Conservation (phyloP, 2,113 vertebrate species). For the Spheniscus mendiculus region DNA sequence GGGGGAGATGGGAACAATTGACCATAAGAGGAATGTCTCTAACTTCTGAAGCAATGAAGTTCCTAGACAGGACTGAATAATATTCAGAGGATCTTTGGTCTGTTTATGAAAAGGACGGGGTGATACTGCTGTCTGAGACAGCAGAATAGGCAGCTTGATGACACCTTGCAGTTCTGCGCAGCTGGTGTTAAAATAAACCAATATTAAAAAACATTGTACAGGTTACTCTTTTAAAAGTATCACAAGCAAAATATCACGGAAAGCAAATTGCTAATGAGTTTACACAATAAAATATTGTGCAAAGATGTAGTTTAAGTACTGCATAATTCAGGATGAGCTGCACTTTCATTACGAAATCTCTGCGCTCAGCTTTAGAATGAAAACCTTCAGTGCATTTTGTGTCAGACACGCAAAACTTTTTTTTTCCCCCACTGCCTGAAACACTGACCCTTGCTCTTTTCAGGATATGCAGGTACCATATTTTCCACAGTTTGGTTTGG, state of each 20-base stretch:
- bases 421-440: not conserved
- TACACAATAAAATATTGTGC: not conserved
- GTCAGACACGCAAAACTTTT: not conserved
- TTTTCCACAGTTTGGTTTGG: not conserved
- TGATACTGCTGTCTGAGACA: not conserved
- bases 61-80: not conserved
- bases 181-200: not conserved
- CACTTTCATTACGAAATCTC: not conserved
- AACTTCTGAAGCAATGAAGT: not conserved
- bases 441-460: not conserved
- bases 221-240: not conserved
- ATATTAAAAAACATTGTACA: not conserved
- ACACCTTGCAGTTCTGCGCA: not conserved
- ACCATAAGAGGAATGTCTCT: not conserved
- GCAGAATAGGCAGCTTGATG: not conserved
- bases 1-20: accelerated
- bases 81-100: not conserved
- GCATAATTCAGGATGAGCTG: not conserved
- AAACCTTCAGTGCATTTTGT: not conserved
- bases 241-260: not conserved
- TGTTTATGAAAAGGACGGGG: not conserved
- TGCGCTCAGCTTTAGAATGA: not conserved
- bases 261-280: not conserved
- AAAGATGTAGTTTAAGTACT: not conserved
- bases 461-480: accelerated